A percentile compares a stretch with the other conserved stretches of the same genome.
Evolutionary conservation across 2,888 invertebrate species (phyloP).

Genomic region (Orthosia cruda): DNA sequence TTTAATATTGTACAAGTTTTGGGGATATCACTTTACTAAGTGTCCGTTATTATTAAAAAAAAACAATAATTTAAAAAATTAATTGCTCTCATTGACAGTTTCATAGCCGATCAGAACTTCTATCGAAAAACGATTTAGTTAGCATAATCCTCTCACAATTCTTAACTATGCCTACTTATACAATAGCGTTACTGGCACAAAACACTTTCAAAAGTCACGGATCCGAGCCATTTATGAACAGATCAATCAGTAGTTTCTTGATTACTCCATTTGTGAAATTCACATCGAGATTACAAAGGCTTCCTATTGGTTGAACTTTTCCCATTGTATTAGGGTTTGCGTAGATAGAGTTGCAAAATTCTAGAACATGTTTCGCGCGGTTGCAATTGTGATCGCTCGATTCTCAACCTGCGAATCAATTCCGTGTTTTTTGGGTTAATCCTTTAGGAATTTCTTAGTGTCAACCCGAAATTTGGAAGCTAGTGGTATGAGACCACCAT

Average conservation of each 20-base stretch:
- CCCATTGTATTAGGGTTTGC: not conserved
- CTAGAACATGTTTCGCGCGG: not conserved
- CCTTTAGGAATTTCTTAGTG: not conserved
- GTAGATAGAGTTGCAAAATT: not conserved
- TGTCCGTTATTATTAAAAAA: too few relatives aligned
- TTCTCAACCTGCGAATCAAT: too few relatives aligned
- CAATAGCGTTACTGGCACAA: not conserved
- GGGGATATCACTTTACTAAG: too few relatives aligned
- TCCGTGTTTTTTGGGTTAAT: not conserved
- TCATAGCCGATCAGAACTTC: slow-evolving; percentile 4
- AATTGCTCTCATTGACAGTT: not conserved
- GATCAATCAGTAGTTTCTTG: slow-evolving; percentile 21
- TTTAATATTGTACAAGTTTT: too few relatives aligned
- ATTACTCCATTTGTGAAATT: slow-evolving; percentile 32
- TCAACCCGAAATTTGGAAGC: not conserved
- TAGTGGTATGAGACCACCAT: not conserved
- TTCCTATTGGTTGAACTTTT: not conserved
- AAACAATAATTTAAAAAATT: too few relatives aligned
- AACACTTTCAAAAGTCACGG: not conserved
- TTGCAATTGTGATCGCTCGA: too few relatives aligned
- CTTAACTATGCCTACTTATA: slow-evolving; percentile 11
- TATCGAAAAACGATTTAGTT: slow-evolving; percentile 22
- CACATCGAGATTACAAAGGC: slow-evolving; percentile 3
- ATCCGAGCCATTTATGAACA: slow-evolving; percentile 23
- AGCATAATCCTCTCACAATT: slow-evolving; percentile 6